Percentiles rank a stretch among this genome's conserved stretches.
Conservation (phyloP, 2,113 vertebrate species). For the Hystrix brachyura region DNA sequence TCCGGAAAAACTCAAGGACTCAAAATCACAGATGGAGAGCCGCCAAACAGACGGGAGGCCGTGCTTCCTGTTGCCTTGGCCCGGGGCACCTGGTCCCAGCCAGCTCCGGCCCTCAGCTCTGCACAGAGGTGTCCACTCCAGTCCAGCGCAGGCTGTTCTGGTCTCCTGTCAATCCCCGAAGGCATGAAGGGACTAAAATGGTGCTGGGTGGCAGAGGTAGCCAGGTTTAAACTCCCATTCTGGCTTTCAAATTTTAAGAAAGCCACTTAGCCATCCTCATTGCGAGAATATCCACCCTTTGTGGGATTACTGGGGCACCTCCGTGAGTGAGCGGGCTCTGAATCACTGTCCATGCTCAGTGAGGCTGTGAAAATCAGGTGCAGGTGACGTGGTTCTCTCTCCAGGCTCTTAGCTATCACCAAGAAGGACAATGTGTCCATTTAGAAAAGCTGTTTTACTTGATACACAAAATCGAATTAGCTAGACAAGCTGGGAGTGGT, state of each 20-base stretch:
- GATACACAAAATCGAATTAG: neutral
- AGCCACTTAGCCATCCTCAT: neutral
- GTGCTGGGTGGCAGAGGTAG: neutral
- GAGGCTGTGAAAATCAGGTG: neutral
- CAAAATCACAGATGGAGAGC: neutral
- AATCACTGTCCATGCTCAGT: neutral
- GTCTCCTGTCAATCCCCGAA: neutral
- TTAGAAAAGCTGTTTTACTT: neutral
- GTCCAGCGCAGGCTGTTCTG: neutral
- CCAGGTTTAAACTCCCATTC: neutral
- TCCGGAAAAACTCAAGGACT: neutral
- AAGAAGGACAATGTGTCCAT: neutral
- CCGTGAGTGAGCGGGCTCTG: neutral
- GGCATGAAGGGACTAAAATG: neutral
- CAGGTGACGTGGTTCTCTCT: neutral
- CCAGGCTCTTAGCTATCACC: neutral
- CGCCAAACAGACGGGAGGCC: neutral
- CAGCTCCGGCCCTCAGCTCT: no score
- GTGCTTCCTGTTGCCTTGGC: neutral
- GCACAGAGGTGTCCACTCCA: neutral
- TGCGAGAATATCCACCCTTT: neutral
- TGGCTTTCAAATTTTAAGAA: neutral
- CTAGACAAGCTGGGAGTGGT: no score
- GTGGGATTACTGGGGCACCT: neutral
- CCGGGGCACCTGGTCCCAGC: neutral